Conservation (phyloP, 2,113 vertebrate species). For the Heptranchias perlo region DNA sequence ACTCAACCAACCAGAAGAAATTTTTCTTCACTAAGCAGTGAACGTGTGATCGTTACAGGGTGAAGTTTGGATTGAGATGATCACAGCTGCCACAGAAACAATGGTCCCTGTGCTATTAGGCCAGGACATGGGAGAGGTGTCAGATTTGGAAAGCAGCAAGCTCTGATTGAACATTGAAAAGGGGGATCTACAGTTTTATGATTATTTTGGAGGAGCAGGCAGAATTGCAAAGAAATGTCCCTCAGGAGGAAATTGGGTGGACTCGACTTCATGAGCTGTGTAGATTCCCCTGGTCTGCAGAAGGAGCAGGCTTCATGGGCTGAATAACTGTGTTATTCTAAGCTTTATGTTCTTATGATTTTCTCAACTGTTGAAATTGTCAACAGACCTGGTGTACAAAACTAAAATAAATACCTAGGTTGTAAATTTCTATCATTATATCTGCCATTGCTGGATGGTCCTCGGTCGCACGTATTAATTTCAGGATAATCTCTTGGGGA, state of each 20-base stretch:
- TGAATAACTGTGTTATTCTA: background rate
- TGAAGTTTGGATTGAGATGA: background rate
- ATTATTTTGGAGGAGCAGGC: background rate
- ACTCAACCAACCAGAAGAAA: background rate
- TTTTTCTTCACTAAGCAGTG: background rate
- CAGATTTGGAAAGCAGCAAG: background rate
- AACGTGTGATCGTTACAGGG: background rate
- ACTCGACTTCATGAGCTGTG: too few species aligned
- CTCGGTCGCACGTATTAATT: conserved; percentile 56
- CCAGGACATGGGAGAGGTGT: background rate
- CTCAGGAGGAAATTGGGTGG: too few species aligned
- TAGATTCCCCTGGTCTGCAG: too few species aligned
- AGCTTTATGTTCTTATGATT: background rate
- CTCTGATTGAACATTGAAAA: background rate
- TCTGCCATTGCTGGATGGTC: conserved; percentile 55
- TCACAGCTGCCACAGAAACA: background rate
- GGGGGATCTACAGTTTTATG: background rate
- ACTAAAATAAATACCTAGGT: conserved; percentile 49
- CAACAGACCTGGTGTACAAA: background rate
- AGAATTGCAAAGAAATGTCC: too few species aligned
- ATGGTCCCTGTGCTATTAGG: background rate
- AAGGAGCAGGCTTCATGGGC: background rate
- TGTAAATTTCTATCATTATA: conserved; percentile 55
- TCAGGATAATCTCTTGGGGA: conserved; percentile 60
- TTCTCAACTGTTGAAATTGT: background rate